Percentiles rank a stretch among this genome's conserved stretches.
phyloP scores from a whole-genome alignment of 1,140 invertebrate species.

The Calephelis nemesis region DNA sequence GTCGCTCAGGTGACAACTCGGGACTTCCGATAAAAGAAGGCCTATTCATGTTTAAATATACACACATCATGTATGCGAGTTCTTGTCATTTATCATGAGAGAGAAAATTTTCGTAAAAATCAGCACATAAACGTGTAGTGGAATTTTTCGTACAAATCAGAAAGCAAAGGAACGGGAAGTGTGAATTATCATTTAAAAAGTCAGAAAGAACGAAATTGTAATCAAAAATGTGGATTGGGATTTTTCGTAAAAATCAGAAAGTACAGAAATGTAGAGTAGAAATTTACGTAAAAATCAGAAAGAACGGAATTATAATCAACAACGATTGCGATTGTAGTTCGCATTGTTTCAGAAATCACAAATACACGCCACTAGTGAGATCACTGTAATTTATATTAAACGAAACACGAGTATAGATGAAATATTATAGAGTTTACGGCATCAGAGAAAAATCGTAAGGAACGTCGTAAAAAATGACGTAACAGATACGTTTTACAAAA shows the following conservation, averaged over 20 bases:
- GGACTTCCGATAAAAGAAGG: constrained; percentile 41
- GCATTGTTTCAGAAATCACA: constrained; percentile 1
- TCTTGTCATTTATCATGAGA: too few relatives aligned
- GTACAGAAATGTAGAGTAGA: background rate
- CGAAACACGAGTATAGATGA: constrained; percentile 2
- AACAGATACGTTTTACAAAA: background rate
- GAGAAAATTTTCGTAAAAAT: background rate
- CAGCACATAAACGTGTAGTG: too few relatives aligned
- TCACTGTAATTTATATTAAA: constrained; percentile 12
- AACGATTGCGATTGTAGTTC: background rate
- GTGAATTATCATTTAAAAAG: too few relatives aligned
- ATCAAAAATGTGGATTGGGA: too few relatives aligned
- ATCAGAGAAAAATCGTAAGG: background rate
- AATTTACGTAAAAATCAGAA: background rate
- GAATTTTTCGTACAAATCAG: background rate
- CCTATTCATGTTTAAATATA: constrained; percentile 36
- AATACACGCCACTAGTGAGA: background rate
- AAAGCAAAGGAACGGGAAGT: background rate
- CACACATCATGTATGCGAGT: constrained; percentile 19
- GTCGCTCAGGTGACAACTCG: constrained; percentile 37
- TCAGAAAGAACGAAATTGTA: too few relatives aligned
- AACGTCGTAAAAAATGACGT: constrained; percentile 10
- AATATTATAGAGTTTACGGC: background rate
- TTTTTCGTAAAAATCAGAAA: background rate
- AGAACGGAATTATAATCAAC: background rate